Percentiles rank a stretch among this genome's conserved stretches.
phyloP scores from a whole-genome alignment of 2,113 vertebrate genomes.

The Pterocles gutturalis region DNA sequence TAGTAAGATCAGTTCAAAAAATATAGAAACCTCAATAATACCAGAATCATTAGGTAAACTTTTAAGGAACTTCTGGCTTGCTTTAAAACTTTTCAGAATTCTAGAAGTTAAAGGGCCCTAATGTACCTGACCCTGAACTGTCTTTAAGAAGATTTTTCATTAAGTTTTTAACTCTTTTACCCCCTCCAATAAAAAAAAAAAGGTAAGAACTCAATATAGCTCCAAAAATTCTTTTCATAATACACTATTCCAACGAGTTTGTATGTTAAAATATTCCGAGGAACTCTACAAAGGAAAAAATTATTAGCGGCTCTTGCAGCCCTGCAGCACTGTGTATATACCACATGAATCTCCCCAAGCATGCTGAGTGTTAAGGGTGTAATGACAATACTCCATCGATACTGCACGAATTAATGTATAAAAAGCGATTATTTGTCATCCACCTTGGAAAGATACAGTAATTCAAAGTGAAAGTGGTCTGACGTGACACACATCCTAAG shows the following conservation, averaged over 20 bases:
- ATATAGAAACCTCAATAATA: not conserved
- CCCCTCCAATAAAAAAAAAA: not conserved
- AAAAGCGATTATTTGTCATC: not conserved
- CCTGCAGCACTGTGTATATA: too few species aligned
- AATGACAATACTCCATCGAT: accelerated
- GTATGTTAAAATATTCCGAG: not conserved
- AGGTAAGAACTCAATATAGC: not conserved
- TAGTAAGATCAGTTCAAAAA: not conserved
- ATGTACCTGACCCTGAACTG: not conserved
- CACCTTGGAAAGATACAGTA: not conserved
- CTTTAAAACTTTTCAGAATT: not conserved
- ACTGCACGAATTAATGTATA: too few species aligned
- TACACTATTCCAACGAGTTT: not conserved
- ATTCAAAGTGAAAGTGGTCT: not conserved
- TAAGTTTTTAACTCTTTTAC: not conserved
- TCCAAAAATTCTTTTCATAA: not conserved
- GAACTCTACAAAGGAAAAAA: not conserved
- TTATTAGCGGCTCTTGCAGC: not conserved
- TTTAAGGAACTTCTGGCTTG: not conserved
- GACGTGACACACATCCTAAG: accelerated
- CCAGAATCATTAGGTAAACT: not conserved
- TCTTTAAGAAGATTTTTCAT: not conserved
- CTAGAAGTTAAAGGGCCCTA: not conserved
- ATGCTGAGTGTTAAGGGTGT: accelerated
- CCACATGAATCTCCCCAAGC: not conserved